phyloP scores from a whole-genome alignment of 2,888 invertebrate genomes.

The Xestia ashworthii region DNA sequence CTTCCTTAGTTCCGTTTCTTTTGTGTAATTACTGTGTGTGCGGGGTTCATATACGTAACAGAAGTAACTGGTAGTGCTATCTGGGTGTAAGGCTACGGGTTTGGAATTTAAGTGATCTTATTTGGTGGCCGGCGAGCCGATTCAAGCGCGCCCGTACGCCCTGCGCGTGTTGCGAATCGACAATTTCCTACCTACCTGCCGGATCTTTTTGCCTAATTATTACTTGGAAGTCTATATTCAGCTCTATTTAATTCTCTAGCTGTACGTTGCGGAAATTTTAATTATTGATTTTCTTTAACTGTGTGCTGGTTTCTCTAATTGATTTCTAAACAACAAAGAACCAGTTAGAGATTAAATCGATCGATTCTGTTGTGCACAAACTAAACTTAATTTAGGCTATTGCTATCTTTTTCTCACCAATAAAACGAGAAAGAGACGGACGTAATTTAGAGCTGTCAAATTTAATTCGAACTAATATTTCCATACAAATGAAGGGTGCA shows the following conservation, averaged over 20 bases:
- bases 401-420: too few relatives aligned
- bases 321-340: slow-evolving; percentile 33
- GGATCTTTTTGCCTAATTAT: slow-evolving; percentile 84
- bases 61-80: slow-evolving; percentile 84
- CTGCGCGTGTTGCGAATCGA: slow-evolving; percentile 83
- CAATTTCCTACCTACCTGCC: slow-evolving; percentile 81
- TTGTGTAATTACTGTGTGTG: slow-evolving; percentile 87
- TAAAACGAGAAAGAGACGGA: too few relatives aligned
- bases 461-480: too few relatives aligned
- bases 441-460: too few relatives aligned
- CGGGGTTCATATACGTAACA: slow-evolving; percentile 82
- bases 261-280: slow-evolving; percentile 60
- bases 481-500: too few relatives aligned
- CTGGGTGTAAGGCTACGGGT: slow-evolving; percentile 84
- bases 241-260: slow-evolving; percentile 74
- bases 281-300: slow-evolving; percentile 52
- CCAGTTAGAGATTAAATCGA: not conserved
- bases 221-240: slow-evolving; percentile 77
- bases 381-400: too few relatives aligned
- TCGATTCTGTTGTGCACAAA: too few relatives aligned
- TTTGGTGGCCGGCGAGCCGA: slow-evolving; percentile 82
- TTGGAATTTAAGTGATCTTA: slow-evolving; percentile 89
- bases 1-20: slow-evolving; percentile 83
- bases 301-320: slow-evolving; percentile 30
- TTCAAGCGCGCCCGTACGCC: slow-evolving; percentile 80